A percentile compares a stretch with the other conserved stretches of the same genome.
phyloP scores from a whole-genome alignment of 2,113 vertebrate species.

The Bagarius yarrelli region DNA sequence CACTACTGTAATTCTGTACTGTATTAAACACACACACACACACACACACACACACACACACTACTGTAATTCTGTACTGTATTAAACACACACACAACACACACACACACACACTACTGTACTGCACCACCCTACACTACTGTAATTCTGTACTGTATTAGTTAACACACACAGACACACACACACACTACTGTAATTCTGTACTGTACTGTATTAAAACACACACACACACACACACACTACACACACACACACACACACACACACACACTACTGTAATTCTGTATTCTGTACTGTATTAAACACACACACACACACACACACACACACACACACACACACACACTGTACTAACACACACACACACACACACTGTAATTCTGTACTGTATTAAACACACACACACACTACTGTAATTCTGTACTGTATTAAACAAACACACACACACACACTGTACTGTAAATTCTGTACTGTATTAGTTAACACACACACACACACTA shows the following conservation, averaged over 20 bases:
- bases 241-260: slow-evolving; percentile 1
- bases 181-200: neutral
- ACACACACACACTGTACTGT: neutral
- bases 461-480: neutral
- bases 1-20: neutral
- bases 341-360: neutral
- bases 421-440: neutral
- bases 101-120: neutral
- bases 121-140: too few species aligned
- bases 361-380: slow-evolving; percentile 6
- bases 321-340: too few species aligned
- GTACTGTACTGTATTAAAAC: neutral
- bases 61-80: neutral
- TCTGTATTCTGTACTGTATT: neutral
- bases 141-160: neutral
- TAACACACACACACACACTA: slow-evolving; percentile 9
- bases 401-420: neutral
- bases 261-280: neutral
- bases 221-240: slow-evolving; percentile 14
- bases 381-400: neutral
- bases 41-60: neutral
- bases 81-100: slow-evolving; percentile 31
- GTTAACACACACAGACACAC: neutral
- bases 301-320: neutral
- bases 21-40: neutral